Conservation (phyloP, 2,888 invertebrate genomes). For the Pyralis farinalis region DNA sequence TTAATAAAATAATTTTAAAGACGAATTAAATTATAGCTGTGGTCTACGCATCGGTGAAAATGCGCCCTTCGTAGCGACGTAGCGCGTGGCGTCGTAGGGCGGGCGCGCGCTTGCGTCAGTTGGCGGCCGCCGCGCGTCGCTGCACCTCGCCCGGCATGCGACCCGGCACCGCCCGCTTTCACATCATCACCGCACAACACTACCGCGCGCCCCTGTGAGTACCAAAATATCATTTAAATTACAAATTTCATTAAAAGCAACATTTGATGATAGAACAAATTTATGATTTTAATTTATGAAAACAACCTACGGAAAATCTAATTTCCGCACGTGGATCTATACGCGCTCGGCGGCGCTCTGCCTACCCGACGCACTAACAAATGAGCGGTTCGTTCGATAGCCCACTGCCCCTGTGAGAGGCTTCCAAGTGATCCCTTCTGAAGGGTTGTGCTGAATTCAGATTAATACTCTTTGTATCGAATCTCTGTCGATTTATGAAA, state of each 20-base stretch:
- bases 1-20: too few relatives aligned
- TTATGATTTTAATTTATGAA: slow-evolving; percentile 38
- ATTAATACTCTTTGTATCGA: slow-evolving; percentile 39
- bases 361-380: slow-evolving; percentile 64
- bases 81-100: slow-evolving; percentile 45
- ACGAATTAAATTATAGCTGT: slow-evolving; percentile 2
- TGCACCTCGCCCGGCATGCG: slow-evolving; percentile 65
- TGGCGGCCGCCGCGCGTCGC: slow-evolving; percentile 65
- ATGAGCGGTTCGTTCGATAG: slow-evolving; percentile 77
- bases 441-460: slow-evolving; percentile 65
- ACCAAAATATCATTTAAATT: slow-evolving; percentile 16
- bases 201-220: slow-evolving; percentile 78
- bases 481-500: slow-evolving; percentile 26
- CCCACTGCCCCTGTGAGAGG: slow-evolving; percentile 79
- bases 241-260: slow-evolving; percentile 8
- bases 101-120: slow-evolving; percentile 68
- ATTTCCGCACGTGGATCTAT: slow-evolving; percentile 69
- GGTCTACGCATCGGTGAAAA: slow-evolving; percentile 21
- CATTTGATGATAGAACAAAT: slow-evolving; percentile 4
- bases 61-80: slow-evolving; percentile 23
- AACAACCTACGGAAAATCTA: slow-evolving; percentile 31
- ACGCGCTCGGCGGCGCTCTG: slow-evolving; percentile 45
- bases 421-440: slow-evolving; percentile 52
- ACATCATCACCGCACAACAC: slow-evolving; percentile 39
- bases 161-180: slow-evolving; percentile 35